These are phyloP conservation scores for Dendrolimus pini DNA, from an alignment of 2,888 invertebrate genomes.

Conservation along the genomic window DNA sequence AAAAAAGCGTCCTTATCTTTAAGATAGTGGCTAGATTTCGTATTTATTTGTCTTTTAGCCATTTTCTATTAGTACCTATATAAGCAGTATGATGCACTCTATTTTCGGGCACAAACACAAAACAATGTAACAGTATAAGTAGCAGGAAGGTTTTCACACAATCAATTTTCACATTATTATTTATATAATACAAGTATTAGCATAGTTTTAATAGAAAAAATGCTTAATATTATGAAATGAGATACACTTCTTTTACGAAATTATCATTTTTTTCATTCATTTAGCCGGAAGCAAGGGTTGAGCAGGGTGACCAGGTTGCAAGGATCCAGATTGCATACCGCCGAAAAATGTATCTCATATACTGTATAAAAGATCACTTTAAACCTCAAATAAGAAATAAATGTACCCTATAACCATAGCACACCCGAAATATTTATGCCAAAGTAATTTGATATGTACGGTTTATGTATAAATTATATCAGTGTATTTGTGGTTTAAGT, in stretches of 20 bases:
- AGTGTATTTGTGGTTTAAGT: too few relatives aligned
- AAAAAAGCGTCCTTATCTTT: slow-evolving; percentile 88
- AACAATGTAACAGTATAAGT: neutral
- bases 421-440: too few relatives aligned
- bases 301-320: neutral
- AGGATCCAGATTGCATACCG: too few relatives aligned
- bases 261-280: too few relatives aligned
- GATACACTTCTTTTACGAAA: neutral
- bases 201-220: neutral
- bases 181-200: neutral
- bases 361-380: too few relatives aligned
- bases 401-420: too few relatives aligned
- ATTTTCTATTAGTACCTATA: slow-evolving; percentile 31
- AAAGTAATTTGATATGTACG: too few relatives aligned
- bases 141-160: neutral
- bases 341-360: too few relatives aligned
- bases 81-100: neutral
- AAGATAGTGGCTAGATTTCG: slow-evolving; percentile 81
- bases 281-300: neutral
- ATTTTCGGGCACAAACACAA: neutral
- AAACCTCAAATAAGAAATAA: too few relatives aligned
- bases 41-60: slow-evolving; percentile 71
- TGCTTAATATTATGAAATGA: neutral
- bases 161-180: neutral
- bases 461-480: too few relatives aligned